Evolutionary conservation across 2,888 invertebrate genomes (phyloP).

Genomic region (Poecilobothrus nobilitatus): DNA sequence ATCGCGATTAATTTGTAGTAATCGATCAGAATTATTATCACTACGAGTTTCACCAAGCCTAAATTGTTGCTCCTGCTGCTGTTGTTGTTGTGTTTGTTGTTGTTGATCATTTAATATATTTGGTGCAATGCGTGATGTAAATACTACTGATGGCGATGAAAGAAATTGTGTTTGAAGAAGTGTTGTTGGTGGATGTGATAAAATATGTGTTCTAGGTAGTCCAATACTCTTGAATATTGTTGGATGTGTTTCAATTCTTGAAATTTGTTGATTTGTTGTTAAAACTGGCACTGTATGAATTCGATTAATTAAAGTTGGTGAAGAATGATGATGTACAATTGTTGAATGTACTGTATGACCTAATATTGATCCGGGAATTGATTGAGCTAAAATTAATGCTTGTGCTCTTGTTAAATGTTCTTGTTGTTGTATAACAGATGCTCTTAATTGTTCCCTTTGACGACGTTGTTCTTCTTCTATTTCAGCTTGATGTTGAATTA

Average conservation of each 20-base stretch:
- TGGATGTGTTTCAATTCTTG: slow-evolving; percentile 24
- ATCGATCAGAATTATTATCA: background rate
- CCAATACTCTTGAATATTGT: slow-evolving; percentile 26
- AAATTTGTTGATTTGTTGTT: slow-evolving; percentile 20
- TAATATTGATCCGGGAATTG: slow-evolving; percentile 31
- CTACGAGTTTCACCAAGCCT: slow-evolving; percentile 5
- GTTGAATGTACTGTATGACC: slow-evolving; percentile 39
- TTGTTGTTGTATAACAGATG: slow-evolving; percentile 22
- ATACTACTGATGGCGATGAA: slow-evolving; percentile 28
- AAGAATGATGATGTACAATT: slow-evolving; percentile 33
- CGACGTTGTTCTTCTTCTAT: slow-evolving; percentile 36
- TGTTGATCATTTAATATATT: slow-evolving; percentile 19
- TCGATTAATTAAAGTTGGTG: slow-evolving; percentile 35
- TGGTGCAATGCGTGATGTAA: slow-evolving; percentile 11
- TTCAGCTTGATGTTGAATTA: slow-evolving; percentile 39
- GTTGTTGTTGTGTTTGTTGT: slow-evolving; percentile 19
- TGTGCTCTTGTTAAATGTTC: slow-evolving; percentile 32
- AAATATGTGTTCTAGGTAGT: slow-evolving; percentile 33
- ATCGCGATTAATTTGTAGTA: background rate
- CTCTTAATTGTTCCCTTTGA: slow-evolving; percentile 10
- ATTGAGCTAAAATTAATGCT: slow-evolving; percentile 31
- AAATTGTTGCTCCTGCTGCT: slow-evolving; percentile 20
- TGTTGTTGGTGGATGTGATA: slow-evolving; percentile 32
- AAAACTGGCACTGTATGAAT: slow-evolving; percentile 25
- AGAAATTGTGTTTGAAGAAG: slow-evolving; percentile 38